phyloP scores from a whole-genome alignment of 1,140 invertebrate species.

The Drosophila santomea region DNA sequence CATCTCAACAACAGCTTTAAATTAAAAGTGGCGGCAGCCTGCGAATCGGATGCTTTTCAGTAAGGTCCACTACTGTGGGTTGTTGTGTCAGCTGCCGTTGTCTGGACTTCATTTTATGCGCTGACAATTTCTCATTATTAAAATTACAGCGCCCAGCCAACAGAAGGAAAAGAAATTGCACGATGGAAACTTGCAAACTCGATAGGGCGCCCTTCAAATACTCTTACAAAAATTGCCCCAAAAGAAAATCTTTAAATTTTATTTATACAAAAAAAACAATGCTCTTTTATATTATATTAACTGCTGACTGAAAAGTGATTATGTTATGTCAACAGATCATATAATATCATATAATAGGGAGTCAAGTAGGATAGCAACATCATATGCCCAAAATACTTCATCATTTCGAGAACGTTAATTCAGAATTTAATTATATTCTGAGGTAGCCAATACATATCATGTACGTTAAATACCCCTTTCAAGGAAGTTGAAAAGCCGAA shows the following conservation, averaged over 20 bases:
- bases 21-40: slow-evolving; percentile 44
- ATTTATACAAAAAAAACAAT: too few relatives aligned
- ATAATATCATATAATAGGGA: too few relatives aligned
- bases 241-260: too few relatives aligned
- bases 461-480: too few relatives aligned
- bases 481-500: slow-evolving; percentile 6
- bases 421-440: too few relatives aligned
- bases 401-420: too few relatives aligned
- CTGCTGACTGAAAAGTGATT: too few relatives aligned
- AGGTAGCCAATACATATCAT: too few relatives aligned
- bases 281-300: too few relatives aligned
- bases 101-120: slow-evolving; percentile 80
- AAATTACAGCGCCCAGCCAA: slow-evolving; percentile 64
- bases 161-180: slow-evolving; percentile 34
- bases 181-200: not conserved
- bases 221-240: not conserved
- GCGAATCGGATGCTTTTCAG: slow-evolving; percentile 1
- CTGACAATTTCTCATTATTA: slow-evolving; percentile 83
- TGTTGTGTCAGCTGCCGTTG: slow-evolving; percentile 75
- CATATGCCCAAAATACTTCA: too few relatives aligned
- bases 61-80: slow-evolving; percentile 30
- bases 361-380: too few relatives aligned
- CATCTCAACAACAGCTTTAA: slow-evolving; percentile 55
- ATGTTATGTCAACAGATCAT: too few relatives aligned
- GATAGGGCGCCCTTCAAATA: not conserved